Base-by-base conservation (phyloP, 2,888 invertebrate species). In the Callimorpha dominula region DNA sequence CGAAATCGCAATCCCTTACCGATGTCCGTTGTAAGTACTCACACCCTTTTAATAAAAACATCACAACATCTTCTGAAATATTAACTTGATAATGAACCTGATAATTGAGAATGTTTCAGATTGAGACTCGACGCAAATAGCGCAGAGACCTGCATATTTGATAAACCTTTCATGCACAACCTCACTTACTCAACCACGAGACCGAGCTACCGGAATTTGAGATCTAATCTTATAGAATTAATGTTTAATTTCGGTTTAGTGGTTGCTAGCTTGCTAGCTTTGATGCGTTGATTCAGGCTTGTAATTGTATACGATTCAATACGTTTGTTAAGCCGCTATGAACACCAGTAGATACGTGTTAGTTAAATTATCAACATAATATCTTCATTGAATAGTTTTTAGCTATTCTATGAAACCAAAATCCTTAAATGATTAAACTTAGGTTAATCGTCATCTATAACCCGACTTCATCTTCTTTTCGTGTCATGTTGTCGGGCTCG, bases 91-190 rank as follows among this genome's bases (percentile, higher is more conserved):
- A 11, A n/a, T n/a, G n/a, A n/a, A n/a, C n/a, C n/a, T n/a, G n/a
- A n/a, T n/a, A n/a, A n/a, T n/a, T n/a, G n/a, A n/a, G n/a, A n/a
- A n/a, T n/a, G 72, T 68, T 70, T 49, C 46, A 68, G 57, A 68
- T 68, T 49, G 43, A 54, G 76, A 76, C 72, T 75, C 68, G 65
- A 69, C 70, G 72, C 74, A 54, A 73, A 73, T 74, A 70, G 65
- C 60, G 17, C 43, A 75, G 76, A 65, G 62, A 66, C 69, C 73
- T 85, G 81, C 79, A 84, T 80, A 67, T 79, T 85, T 82, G 70
- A 85, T 81, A 75, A 82, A 70, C 73, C 71, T 85, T 77, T 81
- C 76, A 66, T 72, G 50, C 65, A 50, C 65, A 70, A 64, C 49
- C 15, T 42, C 46, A 31, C 40, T 65, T 68, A 74, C 76, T 83